Conservation (phyloP, 1,140 invertebrate genomes). For the Telenomus remus region DNA sequence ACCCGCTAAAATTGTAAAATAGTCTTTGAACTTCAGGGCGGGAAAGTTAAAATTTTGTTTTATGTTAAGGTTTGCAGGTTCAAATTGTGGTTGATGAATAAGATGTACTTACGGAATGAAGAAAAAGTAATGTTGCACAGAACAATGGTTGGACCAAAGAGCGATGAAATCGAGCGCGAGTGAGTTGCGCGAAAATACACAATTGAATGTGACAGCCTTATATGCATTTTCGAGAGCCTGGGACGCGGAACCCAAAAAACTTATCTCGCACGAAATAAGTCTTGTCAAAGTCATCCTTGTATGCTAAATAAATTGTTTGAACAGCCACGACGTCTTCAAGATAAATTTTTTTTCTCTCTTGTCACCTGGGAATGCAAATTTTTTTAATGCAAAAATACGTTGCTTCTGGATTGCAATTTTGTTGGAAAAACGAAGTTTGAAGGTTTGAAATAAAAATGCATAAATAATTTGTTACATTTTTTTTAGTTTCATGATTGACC, state of each 20-base stretch:
- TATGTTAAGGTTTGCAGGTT: too few relatives aligned
- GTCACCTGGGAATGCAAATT: neutral
- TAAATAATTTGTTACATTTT: neutral
- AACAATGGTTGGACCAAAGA: slow-evolving; percentile 7
- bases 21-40: too few relatives aligned
- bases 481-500: slow-evolving; percentile 1
- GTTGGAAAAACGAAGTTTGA: too few relatives aligned
- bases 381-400: too few relatives aligned
- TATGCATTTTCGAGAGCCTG: slow-evolving; percentile 18
- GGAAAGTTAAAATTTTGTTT: too few relatives aligned
- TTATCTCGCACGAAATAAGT: slow-evolving; percentile 22
- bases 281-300: slow-evolving; percentile 21
- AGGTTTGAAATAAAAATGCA: too few relatives aligned
- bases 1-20: too few relatives aligned
- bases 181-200: slow-evolving; percentile 18
- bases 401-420: too few relatives aligned
- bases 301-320: slow-evolving; percentile 24
- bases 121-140: slow-evolving; percentile 4
- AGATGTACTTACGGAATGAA: too few relatives aligned
- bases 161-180: slow-evolving; percentile 10
- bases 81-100: too few relatives aligned
- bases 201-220: slow-evolving; percentile 26
- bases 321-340: neutral
- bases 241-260: neutral
- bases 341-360: slow-evolving; percentile 1